Evolutionary conservation across 2,113 vertebrate species (phyloP).

Genomic region (Eleginops maclovinus): DNA sequence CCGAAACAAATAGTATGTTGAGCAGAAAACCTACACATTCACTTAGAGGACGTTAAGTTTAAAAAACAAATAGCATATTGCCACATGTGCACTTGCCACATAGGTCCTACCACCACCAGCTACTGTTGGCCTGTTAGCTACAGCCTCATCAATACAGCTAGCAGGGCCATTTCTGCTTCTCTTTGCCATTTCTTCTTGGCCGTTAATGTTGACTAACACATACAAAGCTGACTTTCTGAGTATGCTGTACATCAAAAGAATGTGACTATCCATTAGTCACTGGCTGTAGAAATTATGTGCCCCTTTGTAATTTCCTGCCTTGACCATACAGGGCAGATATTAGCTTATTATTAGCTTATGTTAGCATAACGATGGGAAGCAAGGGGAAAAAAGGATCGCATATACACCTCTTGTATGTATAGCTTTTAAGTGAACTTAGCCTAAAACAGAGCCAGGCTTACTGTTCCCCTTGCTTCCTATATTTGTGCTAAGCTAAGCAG

Average conservation of each 20-base stretch:
- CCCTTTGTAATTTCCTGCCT: background rate
- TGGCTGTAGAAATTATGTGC: slow-evolving; percentile 27
- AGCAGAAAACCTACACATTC: background rate
- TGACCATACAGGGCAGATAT: too few relatives aligned
- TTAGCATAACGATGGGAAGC: background rate
- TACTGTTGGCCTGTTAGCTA: slow-evolving; percentile 31
- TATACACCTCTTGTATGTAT: background rate
- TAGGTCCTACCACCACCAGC: slow-evolving; percentile 13
- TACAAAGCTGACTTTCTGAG: slow-evolving; percentile 12
- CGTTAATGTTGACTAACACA: slow-evolving; percentile 47
- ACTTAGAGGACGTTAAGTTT: background rate
- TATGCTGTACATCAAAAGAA: slow-evolving; percentile 7
- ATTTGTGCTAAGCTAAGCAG: background rate
- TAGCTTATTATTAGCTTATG: background rate
- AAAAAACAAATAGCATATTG: slow-evolving; percentile 7
- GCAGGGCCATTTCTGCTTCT: slow-evolving; percentile 25
- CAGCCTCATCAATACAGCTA: slow-evolving; percentile 42
- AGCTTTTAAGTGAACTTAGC: too few relatives aligned
- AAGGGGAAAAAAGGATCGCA: background rate
- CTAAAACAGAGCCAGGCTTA: background rate
- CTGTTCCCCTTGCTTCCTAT: background rate
- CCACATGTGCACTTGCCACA: slow-evolving; percentile 10
- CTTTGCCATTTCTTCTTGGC: slow-evolving; percentile 54
- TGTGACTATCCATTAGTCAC: slow-evolving; percentile 36
- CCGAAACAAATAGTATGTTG: background rate